phyloP scores from a whole-genome alignment of 2,888 invertebrate genomes.

The Holacanthella duospinosa region DNA sequence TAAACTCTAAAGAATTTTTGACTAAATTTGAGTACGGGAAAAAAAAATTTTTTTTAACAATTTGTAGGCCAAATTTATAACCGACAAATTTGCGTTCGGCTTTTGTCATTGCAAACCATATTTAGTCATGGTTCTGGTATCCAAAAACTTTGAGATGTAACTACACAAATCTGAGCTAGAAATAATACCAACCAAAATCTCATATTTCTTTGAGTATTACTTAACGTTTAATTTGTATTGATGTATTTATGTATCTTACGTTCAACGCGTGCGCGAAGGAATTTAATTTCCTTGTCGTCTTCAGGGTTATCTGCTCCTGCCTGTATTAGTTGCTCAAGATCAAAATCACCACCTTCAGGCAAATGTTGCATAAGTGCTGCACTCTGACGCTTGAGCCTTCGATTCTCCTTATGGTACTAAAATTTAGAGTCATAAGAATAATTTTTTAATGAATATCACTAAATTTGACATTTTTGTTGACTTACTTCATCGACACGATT shows the following conservation, averaged over 20 bases:
- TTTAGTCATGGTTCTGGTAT: too few relatives aligned
- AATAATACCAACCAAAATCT: too few relatives aligned
- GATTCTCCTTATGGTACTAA: slow-evolving; percentile 67
- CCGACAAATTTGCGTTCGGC: too few relatives aligned
- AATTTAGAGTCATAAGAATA: slow-evolving; percentile 7
- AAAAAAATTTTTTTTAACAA: too few relatives aligned
- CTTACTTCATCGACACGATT: slow-evolving; percentile 34
- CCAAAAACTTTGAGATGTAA: too few relatives aligned
- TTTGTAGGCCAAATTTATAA: too few relatives aligned
- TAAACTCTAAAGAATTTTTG: too few relatives aligned
- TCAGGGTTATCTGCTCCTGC: slow-evolving; percentile 22
- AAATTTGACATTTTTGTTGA: background rate
- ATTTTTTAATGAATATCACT: background rate
- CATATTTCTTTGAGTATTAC: too few relatives aligned
- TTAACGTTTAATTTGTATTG: background rate
- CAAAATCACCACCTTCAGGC: slow-evolving; percentile 13
- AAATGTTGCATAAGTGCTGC: slow-evolving; percentile 50
- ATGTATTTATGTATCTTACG: too few relatives aligned
- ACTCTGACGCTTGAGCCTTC: slow-evolving; percentile 58
- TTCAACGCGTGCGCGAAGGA: slow-evolving; percentile 28
- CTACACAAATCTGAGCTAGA: too few relatives aligned
- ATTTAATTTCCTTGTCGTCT: slow-evolving; percentile 31
- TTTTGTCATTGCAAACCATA: too few relatives aligned
- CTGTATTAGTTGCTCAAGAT: slow-evolving; percentile 20
- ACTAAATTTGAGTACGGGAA: too few relatives aligned